A percentile compares a stretch with the other conserved stretches of the same genome.
These are phyloP conservation scores for Mayetiola destructor DNA, from an alignment of 2,888 invertebrate species.

Conservation along the genomic window DNA sequence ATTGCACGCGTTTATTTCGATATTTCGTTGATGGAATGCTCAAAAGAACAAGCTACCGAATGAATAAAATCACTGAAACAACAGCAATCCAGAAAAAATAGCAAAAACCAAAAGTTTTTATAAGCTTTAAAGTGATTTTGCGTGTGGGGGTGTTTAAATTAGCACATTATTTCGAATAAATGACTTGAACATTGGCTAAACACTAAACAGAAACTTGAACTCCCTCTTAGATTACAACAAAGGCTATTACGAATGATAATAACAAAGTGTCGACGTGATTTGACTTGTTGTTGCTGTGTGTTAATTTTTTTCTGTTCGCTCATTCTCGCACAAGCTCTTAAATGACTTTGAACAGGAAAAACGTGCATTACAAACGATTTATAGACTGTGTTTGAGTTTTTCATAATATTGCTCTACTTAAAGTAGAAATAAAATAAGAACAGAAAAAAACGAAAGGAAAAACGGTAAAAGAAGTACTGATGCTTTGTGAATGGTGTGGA, in stretches of 20 bases:
- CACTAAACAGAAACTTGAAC: not conserved
- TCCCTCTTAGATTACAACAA: constrained; percentile 4
- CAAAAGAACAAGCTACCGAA: not conserved
- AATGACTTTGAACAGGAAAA: too few species aligned
- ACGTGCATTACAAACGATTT: constrained; percentile 1
- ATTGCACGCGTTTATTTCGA: too few species aligned
- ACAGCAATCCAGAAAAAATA: not conserved
- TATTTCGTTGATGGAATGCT: too few species aligned
- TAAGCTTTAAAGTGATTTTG: constrained; percentile 11
- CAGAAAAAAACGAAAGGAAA: too few species aligned
- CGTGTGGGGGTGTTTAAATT: constrained; percentile 6
- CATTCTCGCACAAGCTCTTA: too few species aligned
- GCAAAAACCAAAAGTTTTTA: too few species aligned
- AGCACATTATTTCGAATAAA: constrained; percentile 8
- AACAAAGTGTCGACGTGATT: constrained; percentile 12
- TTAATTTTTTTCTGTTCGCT: not conserved
- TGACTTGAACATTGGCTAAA: constrained; percentile 9
- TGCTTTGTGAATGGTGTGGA: not conserved
- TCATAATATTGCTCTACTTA: constrained; percentile 1
- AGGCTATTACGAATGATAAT: constrained; percentile 13
- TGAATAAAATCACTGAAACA: not conserved
- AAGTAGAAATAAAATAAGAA: not conserved
- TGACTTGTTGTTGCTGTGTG: too few species aligned
- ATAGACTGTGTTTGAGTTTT: not conserved
- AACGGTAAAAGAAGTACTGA: too few species aligned